Conservation (phyloP, 2,888 invertebrate species). For the Phyto melanocephala region DNA sequence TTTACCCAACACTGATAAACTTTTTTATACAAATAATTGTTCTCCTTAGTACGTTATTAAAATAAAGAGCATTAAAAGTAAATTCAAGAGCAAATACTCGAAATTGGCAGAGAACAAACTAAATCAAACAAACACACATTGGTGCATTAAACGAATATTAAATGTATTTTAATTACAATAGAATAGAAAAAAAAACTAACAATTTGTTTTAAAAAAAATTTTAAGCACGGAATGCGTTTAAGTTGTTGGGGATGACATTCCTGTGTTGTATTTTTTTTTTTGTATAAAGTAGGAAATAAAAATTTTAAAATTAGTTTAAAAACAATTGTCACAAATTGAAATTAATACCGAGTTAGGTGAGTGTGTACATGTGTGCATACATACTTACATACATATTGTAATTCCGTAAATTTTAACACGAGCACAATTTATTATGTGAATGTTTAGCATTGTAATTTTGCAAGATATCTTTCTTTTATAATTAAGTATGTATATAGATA, state of each 20-base stretch:
- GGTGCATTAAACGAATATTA: too few relatives aligned
- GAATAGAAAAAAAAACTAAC: not conserved
- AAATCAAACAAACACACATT: too few relatives aligned
- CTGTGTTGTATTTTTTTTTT: not conserved
- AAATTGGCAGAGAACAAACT: too few relatives aligned
- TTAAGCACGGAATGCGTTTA: not conserved
- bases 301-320: constrained; percentile 23
- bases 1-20: too few relatives aligned
- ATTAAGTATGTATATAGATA: not conserved
- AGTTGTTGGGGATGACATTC: constrained; percentile 32
- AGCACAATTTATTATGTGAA: not conserved
- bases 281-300: constrained; percentile 26
- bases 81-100: too few relatives aligned
- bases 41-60: too few relatives aligned
- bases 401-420: constrained; percentile 17
- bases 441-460: not conserved
- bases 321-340: constrained; percentile 14
- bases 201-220: not conserved
- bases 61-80: too few relatives aligned
- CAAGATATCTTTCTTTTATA: not conserved
- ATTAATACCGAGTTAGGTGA: constrained; percentile 19
- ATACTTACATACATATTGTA: too few relatives aligned
- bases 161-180: not conserved
- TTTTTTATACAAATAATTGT: too few relatives aligned
- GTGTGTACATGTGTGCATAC: too few relatives aligned